Conservation (phyloP, 2,797 vertebrate genomes). For the Sebastiscus albofasciatus region DNA sequence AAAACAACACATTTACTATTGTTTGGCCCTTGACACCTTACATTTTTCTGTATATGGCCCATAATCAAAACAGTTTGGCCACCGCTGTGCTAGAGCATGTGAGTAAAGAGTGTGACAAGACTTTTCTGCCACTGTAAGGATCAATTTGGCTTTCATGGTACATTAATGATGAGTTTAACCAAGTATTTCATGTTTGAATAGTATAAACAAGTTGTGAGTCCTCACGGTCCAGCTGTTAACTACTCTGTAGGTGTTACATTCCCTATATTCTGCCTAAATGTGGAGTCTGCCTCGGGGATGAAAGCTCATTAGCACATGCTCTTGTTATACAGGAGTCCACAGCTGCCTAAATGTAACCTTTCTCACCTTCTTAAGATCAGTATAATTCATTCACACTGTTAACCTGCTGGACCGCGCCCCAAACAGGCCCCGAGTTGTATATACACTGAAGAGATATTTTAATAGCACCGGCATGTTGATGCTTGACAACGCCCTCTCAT, state of each 20-base stretch:
- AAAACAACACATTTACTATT: neutral
- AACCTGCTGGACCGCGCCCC: too few relatives aligned
- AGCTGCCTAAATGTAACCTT: slow-evolving; percentile 19
- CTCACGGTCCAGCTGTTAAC: neutral
- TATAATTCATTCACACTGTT: neutral
- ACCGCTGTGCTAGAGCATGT: neutral
- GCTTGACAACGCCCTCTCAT: neutral
- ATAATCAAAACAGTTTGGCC: neutral
- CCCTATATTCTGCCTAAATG: slow-evolving; percentile 42
- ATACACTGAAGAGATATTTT: neutral
- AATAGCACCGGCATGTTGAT: neutral
- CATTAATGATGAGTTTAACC: neutral
- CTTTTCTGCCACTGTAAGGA: neutral
- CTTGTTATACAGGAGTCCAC: neutral
- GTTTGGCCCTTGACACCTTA: too few relatives aligned
- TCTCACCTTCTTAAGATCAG: neutral
- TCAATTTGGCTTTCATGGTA: neutral
- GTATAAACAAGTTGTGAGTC: neutral
- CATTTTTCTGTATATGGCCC: neutral
- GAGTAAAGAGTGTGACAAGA: neutral
- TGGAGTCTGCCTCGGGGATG: slow-evolving; percentile 20
- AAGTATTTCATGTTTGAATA: neutral
- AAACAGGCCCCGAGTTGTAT: neutral
- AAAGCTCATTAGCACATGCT: slow-evolving; percentile 50
- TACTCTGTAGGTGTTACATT: slow-evolving; percentile 40